A percentile compares a stretch with the other conserved stretches of the same genome.
phyloP scores from a whole-genome alignment of 2,888 invertebrate species.

The Rhagonycha fulva region DNA sequence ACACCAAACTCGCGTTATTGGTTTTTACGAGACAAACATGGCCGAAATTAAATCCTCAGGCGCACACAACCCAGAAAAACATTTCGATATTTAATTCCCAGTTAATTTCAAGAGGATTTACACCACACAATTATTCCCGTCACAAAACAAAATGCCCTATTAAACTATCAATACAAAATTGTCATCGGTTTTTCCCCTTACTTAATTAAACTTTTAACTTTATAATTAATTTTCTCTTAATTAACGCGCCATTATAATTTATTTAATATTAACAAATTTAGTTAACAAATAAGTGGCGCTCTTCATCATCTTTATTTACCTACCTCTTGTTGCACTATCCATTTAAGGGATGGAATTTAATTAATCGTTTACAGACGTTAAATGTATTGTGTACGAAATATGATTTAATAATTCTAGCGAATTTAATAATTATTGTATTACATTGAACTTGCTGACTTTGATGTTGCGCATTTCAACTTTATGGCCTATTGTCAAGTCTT shows the following conservation, averaged over 20 bases:
- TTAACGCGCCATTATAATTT: background rate
- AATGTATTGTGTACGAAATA: constrained; percentile 32
- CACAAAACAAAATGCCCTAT: constrained; percentile 19
- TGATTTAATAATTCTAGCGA: constrained; percentile 55
- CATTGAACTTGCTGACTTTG: constrained; percentile 53
- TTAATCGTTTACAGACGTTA: constrained; percentile 27
- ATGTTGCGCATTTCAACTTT: constrained; percentile 52
- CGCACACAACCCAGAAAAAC: constrained; percentile 54
- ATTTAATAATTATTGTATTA: constrained; percentile 56
- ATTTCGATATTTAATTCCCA: constrained; percentile 56
- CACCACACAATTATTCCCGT: constrained; percentile 32
- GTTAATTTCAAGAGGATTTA: constrained; percentile 50
- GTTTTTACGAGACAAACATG: constrained; percentile 57
- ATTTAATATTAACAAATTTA: background rate
- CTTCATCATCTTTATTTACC: background rate
- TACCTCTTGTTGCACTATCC: background rate
- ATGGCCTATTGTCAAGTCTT: constrained; percentile 46
- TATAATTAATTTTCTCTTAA: background rate
- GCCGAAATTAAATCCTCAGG: constrained; percentile 55
- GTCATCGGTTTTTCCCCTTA: background rate
- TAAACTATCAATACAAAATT: constrained; percentile 1
- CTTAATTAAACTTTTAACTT: background rate
- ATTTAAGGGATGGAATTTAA: constrained; percentile 34
- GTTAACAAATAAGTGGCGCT: background rate
- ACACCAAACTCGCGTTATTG: constrained; percentile 48